Percentiles rank a stretch among this genome's conserved stretches.
Evolutionary conservation across 1,140 invertebrate species (phyloP).

Genomic region (Zaprionus ghesquierei): DNA sequence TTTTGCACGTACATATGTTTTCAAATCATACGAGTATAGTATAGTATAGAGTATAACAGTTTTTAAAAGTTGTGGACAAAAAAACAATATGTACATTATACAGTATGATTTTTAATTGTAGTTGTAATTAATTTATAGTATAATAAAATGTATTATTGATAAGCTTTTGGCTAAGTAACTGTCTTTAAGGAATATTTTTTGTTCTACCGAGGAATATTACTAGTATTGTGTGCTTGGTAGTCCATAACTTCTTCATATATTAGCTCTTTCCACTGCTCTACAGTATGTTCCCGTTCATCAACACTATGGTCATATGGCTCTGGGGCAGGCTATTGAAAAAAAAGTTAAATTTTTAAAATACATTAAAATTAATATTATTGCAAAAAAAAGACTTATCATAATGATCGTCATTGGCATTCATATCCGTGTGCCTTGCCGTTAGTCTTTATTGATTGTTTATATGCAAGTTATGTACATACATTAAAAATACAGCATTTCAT

Average conservation of each 20-base stretch:
- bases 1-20: too few species aligned
- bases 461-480: too few species aligned
- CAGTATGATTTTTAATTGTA: constrained; percentile 52
- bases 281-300: constrained; percentile 98
- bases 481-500: too few species aligned
- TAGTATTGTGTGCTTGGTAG: constrained; percentile 87
- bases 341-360: not conserved
- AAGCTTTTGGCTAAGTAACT: constrained; percentile 63
- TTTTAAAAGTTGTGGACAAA: too few species aligned
- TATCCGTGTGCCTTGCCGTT: too few species aligned
- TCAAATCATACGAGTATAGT: too few species aligned
- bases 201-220: constrained; percentile 74
- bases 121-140: constrained; percentile 66
- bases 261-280: constrained; percentile 99
- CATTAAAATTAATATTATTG: too few species aligned
- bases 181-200: constrained; percentile 59
- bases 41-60: too few species aligned
- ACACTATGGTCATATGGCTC: constrained; percentile 98
- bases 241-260: constrained; percentile 99
- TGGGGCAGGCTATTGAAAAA: constrained; percentile 91
- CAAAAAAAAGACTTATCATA: too few species aligned
- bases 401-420: too few species aligned
- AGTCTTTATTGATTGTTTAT: too few species aligned
- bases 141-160: constrained; percentile 72
- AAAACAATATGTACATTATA: constrained; percentile 19